A percentile compares a stretch with the other conserved stretches of the same genome.
Evolutionary conservation across 1,140 invertebrate species (phyloP).

Genomic region (Amphibalanus amphitrite): DNA sequence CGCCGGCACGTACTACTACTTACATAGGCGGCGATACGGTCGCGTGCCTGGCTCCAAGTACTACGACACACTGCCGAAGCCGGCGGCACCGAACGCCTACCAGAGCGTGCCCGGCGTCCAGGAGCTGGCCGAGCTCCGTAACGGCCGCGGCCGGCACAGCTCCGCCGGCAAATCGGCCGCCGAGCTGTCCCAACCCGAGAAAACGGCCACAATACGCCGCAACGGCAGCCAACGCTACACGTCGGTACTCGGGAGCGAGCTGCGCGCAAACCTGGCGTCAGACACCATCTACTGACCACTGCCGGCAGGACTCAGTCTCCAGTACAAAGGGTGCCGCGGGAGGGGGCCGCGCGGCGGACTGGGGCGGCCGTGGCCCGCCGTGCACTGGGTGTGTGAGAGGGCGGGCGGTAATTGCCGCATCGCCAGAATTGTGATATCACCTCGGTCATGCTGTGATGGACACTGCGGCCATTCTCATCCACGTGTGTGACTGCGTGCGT

Average conservation of each 20-base stretch:
- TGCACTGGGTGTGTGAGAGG: too few relatives aligned
- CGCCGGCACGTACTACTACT: slow-evolving; percentile 27
- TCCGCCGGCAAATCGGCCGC: not conserved
- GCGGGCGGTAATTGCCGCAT: too few relatives aligned
- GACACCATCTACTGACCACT: not conserved
- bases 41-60: slow-evolving; percentile 48
- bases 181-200: not conserved
- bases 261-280: not conserved
- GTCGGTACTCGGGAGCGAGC: not conserved
- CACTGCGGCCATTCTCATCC: too few relatives aligned
- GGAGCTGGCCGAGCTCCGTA: not conserved
- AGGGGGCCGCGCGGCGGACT: too few relatives aligned
- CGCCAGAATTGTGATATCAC: too few relatives aligned
- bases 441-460: too few relatives aligned
- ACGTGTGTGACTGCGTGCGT: too few relatives aligned
- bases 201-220: not conserved
- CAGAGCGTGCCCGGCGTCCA: too few relatives aligned
- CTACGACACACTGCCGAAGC: slow-evolving; percentile 37
- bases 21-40: slow-evolving; percentile 24
- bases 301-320: not conserved
- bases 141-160: not conserved
- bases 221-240: not conserved
- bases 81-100: slow-evolving; percentile 58
- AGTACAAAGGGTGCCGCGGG: not conserved
- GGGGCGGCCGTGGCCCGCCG: not conserved